Base-by-base conservation (phyloP, 2,113 vertebrate species). In the Forbesichthys papilliferus region DNA sequence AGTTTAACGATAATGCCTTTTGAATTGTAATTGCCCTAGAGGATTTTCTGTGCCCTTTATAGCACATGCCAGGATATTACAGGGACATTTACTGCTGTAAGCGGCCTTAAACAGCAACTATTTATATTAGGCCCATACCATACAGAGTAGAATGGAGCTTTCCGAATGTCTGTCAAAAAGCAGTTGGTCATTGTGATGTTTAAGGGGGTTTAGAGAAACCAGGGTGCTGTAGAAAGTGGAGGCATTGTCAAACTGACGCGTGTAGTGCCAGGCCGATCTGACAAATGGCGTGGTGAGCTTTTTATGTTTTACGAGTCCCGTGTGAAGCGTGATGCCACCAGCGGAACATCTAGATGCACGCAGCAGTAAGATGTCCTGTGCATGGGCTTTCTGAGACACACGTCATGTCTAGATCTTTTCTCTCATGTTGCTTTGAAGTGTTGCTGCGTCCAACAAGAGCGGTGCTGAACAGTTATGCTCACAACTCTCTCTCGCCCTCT, bases 251-350 rank as follows among this genome's bases (percentile, higher is more conserved):
- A 85, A 76, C 82, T 64, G 64, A 27, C 63, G 68, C 74, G 60
- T 61, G 60, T 42, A 42, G 65, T 84, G 72, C 78, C 86, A 81
- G 71, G 69, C 74, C 65, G 55, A 66, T 42, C 20, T 48, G 52
- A 48, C 42, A 82, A 69, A 83, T 74, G 59, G 80, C 77, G 64
- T 49, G 75, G 69, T 82, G 27, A 27, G 27, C 27, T 27, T 82
- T 89, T 88, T 53, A 78, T 86, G 75, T 87, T 88, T 88, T 87
- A 87, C 20, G 75, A 84, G 66, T 80, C 62, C 61, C 71, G 64
- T 83, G 68, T 81, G 76, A 78, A 82, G 79, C 81, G 53, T 72
- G 75, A 75, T 71, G 83, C 71, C 78, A 74, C 51, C 36, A 81
- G 65, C 64, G 66, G 68, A 81, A 65, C 12, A 60, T 72, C 69